A percentile compares a stretch with the other conserved stretches of the same genome.
phyloP scores from a whole-genome alignment of 1,140 invertebrate genomes.

The Drosophila virilis region DNA sequence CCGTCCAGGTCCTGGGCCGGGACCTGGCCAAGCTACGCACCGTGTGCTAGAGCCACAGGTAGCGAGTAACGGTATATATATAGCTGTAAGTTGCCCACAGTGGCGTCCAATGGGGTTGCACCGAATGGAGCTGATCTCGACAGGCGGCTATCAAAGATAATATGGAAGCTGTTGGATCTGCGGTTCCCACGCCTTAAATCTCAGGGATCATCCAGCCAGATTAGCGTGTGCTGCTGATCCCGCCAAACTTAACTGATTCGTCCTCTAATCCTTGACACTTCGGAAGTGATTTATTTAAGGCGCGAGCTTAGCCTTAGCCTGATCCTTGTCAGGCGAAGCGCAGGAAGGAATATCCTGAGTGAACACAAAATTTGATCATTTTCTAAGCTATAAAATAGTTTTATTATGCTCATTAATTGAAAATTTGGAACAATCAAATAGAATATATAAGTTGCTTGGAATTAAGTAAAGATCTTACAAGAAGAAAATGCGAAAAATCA shows the following conservation, averaged over 20 bases:
- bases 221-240: background rate
- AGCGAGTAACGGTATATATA: background rate
- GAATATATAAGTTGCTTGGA: too few species aligned
- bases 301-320: too few species aligned
- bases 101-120: background rate
- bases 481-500: too few species aligned
- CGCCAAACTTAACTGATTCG: background rate
- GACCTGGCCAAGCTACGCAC: background rate
- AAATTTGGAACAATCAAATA: too few species aligned
- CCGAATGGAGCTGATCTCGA: too few species aligned
- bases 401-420: too few species aligned
- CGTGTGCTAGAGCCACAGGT: slow-evolving; percentile 27
- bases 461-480: too few species aligned
- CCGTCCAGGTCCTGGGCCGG: background rate
- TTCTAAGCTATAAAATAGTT: too few species aligned
- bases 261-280: background rate
- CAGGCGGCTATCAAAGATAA: background rate
- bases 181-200: too few species aligned
- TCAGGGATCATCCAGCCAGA: slow-evolving; percentile 17
- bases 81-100: background rate
- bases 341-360: too few species aligned
- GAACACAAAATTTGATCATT: too few species aligned
- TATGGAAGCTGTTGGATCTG: background rate
- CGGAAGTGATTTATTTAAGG: slow-evolving; percentile 10
- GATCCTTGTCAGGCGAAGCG: too few species aligned